A percentile compares a stretch with the other conserved stretches of the same genome.
Evolutionary conservation across 2,888 invertebrate species (phyloP).

Genomic region (Eumacrocentrus americanus): DNA sequence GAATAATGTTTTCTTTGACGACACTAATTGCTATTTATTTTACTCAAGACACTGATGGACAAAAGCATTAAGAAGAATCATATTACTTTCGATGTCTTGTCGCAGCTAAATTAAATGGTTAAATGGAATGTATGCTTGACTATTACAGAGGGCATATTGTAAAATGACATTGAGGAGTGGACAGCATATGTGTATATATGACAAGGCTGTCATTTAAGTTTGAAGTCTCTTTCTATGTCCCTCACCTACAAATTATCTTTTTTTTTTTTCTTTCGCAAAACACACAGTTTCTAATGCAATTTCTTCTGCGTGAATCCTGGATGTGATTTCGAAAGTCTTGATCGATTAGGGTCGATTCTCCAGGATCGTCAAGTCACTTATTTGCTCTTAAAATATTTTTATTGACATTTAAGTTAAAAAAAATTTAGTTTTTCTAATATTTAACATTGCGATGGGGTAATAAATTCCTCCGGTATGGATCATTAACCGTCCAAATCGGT

Average conservation of each 20-base stretch:
- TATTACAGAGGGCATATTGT: not conserved
- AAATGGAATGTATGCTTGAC: not conserved
- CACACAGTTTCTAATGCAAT: not conserved
- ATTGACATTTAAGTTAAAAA: too few species aligned
- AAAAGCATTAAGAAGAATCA: not conserved
- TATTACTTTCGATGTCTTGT: not conserved
- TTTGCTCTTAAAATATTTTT: too few species aligned
- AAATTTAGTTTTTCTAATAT: too few species aligned
- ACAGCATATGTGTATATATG: not conserved
- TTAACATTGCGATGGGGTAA: too few species aligned
- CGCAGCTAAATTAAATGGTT: not conserved
- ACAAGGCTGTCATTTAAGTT: not conserved
- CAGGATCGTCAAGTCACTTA: not conserved
- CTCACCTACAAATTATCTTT: not conserved
- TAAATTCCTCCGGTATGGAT: too few species aligned
- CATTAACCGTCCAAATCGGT: too few species aligned
- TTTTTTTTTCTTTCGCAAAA: not conserved
- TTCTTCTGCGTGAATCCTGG: not conserved
- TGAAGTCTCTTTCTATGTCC: not conserved
- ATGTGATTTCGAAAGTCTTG: not conserved
- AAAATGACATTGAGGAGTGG: not conserved
- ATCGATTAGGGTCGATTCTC: not conserved
- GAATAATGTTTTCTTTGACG: slow-evolving; percentile 4
- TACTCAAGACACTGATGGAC: not conserved
- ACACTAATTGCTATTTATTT: slow-evolving; percentile 14